Evolutionary conservation across 2,888 invertebrate species (phyloP).

Genomic region (Acleris cristana): DNA sequence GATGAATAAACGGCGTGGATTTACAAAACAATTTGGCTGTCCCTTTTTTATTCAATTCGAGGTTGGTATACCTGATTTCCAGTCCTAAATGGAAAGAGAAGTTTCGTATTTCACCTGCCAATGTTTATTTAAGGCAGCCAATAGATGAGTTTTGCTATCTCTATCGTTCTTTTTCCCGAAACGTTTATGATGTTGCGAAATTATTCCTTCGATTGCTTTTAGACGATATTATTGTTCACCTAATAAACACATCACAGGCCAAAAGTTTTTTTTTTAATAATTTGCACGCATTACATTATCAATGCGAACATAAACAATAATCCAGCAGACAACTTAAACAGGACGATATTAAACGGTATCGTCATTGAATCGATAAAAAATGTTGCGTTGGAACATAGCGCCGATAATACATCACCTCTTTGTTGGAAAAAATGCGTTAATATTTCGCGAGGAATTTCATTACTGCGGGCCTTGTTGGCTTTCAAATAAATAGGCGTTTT

Average conservation of each 20-base stretch:
- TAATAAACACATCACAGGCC: no score
- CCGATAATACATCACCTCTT: slow-evolving; percentile 72
- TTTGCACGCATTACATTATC: background rate
- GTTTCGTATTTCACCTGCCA: no score
- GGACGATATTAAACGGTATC: slow-evolving; percentile 30
- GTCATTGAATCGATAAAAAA: slow-evolving; percentile 38
- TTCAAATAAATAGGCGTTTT: slow-evolving; percentile 80
- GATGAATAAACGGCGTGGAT: slow-evolving; percentile 67
- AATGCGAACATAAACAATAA: background rate
- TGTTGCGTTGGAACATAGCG: slow-evolving; percentile 50
- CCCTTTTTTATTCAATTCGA: slow-evolving; percentile 11
- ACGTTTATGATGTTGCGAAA: no score
- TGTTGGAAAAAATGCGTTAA: slow-evolving; percentile 76
- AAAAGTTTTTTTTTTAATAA: no score
- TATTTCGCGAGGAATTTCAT: slow-evolving; percentile 80
- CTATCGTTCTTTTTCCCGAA: no score
- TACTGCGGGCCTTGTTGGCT: slow-evolving; percentile 74
- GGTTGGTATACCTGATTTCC: slow-evolving; percentile 8
- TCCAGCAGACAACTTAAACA: slow-evolving; percentile 17
- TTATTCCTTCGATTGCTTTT: no score
- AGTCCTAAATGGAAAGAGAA: background rate
- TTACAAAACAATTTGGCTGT: slow-evolving; percentile 52
- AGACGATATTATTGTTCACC: no score
- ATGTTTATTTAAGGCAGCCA: no score
- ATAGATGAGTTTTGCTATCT: no score